Evolutionary conservation across 2,113 vertebrate genomes (phyloP), one percentile per base, ranked within the genome.

Genomic region (Calyptommatus sinebrachiatus): DNA sequence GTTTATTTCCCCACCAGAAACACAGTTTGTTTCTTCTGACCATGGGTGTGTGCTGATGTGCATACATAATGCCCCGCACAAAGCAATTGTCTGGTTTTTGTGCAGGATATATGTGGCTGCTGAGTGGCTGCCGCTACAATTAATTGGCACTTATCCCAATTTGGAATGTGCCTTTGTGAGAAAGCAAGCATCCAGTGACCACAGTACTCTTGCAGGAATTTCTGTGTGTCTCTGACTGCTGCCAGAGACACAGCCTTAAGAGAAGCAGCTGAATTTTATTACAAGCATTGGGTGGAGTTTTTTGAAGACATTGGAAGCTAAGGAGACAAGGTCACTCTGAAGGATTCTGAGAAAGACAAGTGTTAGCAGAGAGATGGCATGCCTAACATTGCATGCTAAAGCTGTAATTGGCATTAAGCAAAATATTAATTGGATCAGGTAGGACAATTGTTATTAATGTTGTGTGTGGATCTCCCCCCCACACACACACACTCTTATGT

Each of bases 21-120:
- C 2, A 7, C 9, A 26, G 14, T 24, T 29, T 26, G 26, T 57
- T 1, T 31, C 22, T 14, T 77, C 53, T 35, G 26, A 31, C 20
- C 70, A 31, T 63, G 60, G 12, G 29, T 11, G 16, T 21, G 22
- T 5, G 22, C 53, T 72, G 26, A 66, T 35, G 29, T 4, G n/a
- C 72, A 46, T 9, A 68, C 53, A 69, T n/a, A 70, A 29, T 80
- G 57, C 21, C 28, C 26, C 24, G 75, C 65, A 60, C 60, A 45
- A 81, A 66, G 72, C 75, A 70, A 70, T 69, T 72, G 16, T 65
- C 72, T 62, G 65, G 35, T 35, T 75, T 82, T 76, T 82, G 74
- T 63, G 24, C 45, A 76, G 50, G 57, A 71, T 26, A 46, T 35
- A 61, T 26, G n/a, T 31, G 26, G 31, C 41, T 83, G 46, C 48